phyloP scores from a whole-genome alignment of 2,113 vertebrate genomes.

The Fulica atra region DNA sequence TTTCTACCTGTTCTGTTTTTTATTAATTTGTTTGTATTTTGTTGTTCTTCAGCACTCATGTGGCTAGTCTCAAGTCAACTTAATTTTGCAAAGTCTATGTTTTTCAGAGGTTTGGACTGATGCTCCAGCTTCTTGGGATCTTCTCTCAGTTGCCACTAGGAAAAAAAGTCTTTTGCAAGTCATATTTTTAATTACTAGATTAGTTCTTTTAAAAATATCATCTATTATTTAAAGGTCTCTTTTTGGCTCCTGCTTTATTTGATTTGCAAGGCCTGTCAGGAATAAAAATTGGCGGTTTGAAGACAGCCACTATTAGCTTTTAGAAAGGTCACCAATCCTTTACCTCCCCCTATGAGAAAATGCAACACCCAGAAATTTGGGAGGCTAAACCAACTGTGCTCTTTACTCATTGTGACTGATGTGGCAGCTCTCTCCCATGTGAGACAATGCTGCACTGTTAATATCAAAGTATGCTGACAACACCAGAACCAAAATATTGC shows the following conservation, averaged over 20 bases:
- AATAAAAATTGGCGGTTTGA: background rate
- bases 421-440: background rate
- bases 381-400: background rate
- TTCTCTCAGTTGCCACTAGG: background rate
- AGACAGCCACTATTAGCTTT: background rate
- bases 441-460: background rate
- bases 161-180: background rate
- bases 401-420: background rate
- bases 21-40: background rate
- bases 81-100: background rate
- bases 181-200: background rate
- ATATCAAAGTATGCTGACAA: background rate
- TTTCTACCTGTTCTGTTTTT: background rate
- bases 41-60: background rate
- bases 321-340: background rate
- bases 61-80: background rate
- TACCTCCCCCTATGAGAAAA: background rate
- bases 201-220: background rate
- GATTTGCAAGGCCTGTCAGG: background rate
- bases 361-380: background rate
- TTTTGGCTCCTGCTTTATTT: background rate
- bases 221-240: slow-evolving; percentile 1
- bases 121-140: background rate
- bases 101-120: background rate
- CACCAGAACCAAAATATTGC: background rate